phyloP scores from a whole-genome alignment of 2,888 invertebrate genomes.

The Tubulanus polymorphus region DNA sequence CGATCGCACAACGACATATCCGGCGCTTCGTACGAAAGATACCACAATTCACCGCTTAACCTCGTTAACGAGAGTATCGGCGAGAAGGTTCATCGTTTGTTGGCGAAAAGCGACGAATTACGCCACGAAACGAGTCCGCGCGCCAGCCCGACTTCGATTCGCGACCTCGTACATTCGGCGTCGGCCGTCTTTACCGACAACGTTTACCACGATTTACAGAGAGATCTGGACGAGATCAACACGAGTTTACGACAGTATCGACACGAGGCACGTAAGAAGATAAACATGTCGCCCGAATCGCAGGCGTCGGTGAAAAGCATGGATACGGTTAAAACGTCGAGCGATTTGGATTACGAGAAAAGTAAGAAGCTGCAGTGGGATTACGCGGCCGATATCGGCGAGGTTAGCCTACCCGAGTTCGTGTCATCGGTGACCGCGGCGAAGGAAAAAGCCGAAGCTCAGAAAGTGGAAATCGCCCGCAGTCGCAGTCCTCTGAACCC shows the following conservation, averaged over 20 bases:
- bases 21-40: neutral
- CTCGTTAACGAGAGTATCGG: neutral
- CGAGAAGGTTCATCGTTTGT: constrained; percentile 1
- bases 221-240: constrained; percentile 46
- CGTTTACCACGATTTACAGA: constrained; percentile 33
- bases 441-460: neutral
- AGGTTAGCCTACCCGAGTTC: constrained; percentile 4
- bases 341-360: neutral
- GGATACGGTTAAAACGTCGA: constrained; percentile 2
- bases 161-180: neutral
- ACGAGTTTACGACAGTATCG: too few species aligned
- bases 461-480: neutral
- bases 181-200: constrained; percentile 8
- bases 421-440: constrained; percentile 20
- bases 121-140: neutral
- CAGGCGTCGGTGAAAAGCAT: constrained; percentile 4
- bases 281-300: neutral
- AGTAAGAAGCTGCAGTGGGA: constrained; percentile 31
- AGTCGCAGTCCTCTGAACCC: neutral
- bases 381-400: constrained; percentile 34
- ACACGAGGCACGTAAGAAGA: too few species aligned
- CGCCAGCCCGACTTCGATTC: neutral
- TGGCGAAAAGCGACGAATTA: neutral
- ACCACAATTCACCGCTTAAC: neutral
- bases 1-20: neutral